These are phyloP conservation scores for Strix aluco DNA, from an alignment of 2,113 vertebrate species.

Conservation along the genomic window DNA sequence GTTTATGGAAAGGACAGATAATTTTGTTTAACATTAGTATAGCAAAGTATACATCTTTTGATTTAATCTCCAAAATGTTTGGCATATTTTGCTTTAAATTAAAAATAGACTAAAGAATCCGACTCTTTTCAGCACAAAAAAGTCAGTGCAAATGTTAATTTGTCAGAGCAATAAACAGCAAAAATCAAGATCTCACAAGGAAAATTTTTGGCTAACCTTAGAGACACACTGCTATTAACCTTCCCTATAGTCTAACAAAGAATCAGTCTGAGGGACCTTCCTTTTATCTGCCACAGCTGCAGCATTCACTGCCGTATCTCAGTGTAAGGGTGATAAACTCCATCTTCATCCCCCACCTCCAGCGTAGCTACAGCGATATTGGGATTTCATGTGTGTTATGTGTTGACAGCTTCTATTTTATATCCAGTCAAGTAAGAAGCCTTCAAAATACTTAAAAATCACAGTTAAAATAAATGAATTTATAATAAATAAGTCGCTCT, in stretches of 20 bases:
- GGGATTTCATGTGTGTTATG: background rate
- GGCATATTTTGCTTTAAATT: background rate
- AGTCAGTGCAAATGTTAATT: background rate
- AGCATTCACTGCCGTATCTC: background rate
- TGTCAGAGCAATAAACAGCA: background rate
- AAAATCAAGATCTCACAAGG: background rate
- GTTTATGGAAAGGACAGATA: background rate
- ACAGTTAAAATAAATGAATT: background rate
- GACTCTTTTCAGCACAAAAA: background rate
- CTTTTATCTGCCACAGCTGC: background rate
- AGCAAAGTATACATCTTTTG: background rate
- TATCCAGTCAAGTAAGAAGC: background rate
- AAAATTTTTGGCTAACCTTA: background rate
- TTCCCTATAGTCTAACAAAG: background rate
- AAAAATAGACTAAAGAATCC: background rate
- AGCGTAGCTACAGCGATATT: accelerated
- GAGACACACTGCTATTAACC: background rate
- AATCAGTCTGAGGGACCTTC: background rate
- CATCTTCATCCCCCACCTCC: background rate
- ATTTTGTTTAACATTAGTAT: background rate
- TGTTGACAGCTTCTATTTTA: background rate
- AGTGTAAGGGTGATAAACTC: background rate
- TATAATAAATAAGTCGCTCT: background rate
- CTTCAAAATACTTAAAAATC: background rate
- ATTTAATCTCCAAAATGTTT: background rate